phyloP scores from a whole-genome alignment of 2,113 vertebrate genomes.

The Pavo muticus region DNA sequence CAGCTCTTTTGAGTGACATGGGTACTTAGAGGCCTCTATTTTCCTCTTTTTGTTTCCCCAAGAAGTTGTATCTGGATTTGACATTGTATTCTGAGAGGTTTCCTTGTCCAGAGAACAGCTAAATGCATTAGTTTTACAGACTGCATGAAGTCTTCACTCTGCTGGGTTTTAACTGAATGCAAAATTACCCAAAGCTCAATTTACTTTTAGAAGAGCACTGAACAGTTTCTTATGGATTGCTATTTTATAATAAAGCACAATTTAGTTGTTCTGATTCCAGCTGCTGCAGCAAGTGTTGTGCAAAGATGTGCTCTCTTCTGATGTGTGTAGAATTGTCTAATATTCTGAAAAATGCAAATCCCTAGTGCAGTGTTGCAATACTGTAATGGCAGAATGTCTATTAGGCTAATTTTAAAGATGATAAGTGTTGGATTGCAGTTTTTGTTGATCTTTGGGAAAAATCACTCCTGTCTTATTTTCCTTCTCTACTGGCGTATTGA shows the following conservation, averaged over 20 bases:
- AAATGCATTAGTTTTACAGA: background rate
- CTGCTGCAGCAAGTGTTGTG: background rate
- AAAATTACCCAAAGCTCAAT: background rate
- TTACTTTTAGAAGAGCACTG: background rate
- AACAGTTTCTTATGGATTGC: background rate
- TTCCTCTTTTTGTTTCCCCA: background rate
- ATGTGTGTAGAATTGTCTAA: background rate
- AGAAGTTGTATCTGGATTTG: background rate
- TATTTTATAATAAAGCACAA: background rate
- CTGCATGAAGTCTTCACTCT: background rate
- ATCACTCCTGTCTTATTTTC: background rate
- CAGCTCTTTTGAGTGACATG: background rate
- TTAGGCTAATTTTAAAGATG: background rate
- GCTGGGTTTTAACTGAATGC: constrained; percentile 13
- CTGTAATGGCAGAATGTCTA: background rate
- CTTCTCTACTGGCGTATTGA: background rate
- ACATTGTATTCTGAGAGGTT: background rate
- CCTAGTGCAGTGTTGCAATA: background rate
- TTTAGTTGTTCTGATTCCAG: background rate
- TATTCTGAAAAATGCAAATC: background rate
- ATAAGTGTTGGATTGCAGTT: background rate
- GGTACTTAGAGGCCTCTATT: background rate
- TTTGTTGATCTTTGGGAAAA: background rate
- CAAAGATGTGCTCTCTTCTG: background rate
- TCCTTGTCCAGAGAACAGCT: background rate